phyloP scores from a whole-genome alignment of 2,797 vertebrate species.

The Chaetodon trifasciatus region DNA sequence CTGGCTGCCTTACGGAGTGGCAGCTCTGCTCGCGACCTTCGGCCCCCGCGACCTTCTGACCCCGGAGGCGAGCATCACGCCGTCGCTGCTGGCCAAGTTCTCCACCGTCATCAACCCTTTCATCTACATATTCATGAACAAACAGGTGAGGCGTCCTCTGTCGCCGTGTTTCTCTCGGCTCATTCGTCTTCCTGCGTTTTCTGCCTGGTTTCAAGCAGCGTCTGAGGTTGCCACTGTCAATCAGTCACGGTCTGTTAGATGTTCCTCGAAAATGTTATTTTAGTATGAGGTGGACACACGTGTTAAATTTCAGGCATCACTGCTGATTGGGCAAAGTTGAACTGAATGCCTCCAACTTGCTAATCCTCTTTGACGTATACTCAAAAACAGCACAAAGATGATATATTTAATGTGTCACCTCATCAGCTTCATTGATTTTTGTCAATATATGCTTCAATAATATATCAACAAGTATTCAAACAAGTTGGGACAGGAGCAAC shows the following conservation, averaged over 20 bases:
- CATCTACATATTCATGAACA: conserved; percentile 91
- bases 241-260: background rate
- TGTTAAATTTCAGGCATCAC: background rate
- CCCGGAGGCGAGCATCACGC: conserved; percentile 84
- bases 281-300: background rate
- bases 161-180: no score
- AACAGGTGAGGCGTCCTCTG: conserved; percentile 81
- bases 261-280: background rate
- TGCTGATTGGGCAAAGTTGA: no score
- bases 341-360: no score
- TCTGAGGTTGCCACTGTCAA: background rate
- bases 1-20: conserved; percentile 88
- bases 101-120: conserved; percentile 89
- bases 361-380: no score
- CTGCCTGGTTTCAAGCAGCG: no score
- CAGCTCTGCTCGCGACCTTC: conserved; percentile 85
- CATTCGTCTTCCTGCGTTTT: no score
- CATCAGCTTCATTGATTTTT: no score
- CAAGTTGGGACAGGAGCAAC: no score
- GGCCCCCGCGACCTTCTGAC: conserved; percentile 81
- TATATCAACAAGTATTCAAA: no score
- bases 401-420: no score
- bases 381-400: no score
- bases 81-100: conserved; percentile 88
- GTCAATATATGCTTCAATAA: no score